phyloP scores from a whole-genome alignment of 2,888 invertebrate species.

The Plagodis dolabraria region DNA sequence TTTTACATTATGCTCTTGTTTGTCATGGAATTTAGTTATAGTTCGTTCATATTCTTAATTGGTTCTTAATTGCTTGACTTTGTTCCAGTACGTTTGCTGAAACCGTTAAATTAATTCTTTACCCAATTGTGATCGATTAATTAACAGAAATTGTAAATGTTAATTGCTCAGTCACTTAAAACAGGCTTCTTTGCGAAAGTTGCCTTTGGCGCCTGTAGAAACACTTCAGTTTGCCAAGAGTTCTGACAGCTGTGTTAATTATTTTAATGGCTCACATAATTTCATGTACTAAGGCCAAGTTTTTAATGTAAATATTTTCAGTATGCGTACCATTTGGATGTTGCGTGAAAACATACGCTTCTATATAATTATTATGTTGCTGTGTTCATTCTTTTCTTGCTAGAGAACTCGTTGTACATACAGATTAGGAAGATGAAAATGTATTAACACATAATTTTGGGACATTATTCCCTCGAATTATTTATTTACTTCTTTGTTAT shows the following conservation, averaged over 20 bases:
- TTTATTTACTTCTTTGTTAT: too few species aligned
- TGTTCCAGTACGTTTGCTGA: not conserved
- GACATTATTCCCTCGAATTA: too few species aligned
- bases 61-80: not conserved
- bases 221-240: constrained; percentile 39
- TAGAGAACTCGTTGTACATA: too few species aligned
- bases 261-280: constrained; percentile 7
- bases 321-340: not conserved
- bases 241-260: constrained; percentile 11
- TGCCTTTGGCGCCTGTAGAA: constrained; percentile 37
- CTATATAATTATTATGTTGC: too few species aligned
- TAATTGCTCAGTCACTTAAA: constrained; percentile 45
- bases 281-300: constrained; percentile 5
- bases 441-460: too few species aligned
- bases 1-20: constrained; percentile 8
- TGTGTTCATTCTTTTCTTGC: too few species aligned
- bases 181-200: constrained; percentile 54
- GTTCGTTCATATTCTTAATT: constrained; percentile 1
- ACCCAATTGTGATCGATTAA: constrained; percentile 18
- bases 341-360: too few species aligned
- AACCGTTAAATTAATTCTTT: constrained; percentile 17
- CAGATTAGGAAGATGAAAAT: too few species aligned
- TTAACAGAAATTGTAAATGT: constrained; percentile 34
- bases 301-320: constrained; percentile 8
- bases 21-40: not conserved